A percentile compares a stretch with the other conserved stretches of the same genome.
Conservation (phyloP, 1,140 invertebrate species). For the Drosophila virilis region DNA sequence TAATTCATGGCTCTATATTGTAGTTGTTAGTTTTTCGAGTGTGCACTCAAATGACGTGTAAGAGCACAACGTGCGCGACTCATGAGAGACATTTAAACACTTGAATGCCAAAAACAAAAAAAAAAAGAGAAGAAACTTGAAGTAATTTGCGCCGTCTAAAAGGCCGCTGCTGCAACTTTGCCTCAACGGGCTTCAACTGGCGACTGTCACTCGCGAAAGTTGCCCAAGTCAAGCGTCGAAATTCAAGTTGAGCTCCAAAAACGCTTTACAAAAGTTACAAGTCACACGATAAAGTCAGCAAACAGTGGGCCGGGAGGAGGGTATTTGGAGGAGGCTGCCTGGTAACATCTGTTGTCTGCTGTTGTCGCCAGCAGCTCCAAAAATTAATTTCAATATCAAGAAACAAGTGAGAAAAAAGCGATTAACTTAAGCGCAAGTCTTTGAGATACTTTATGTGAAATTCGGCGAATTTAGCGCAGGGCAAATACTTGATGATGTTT, state of each 20-base stretch:
- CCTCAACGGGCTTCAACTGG: slow-evolving; percentile 3
- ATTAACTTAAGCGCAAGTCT: slow-evolving; percentile 15
- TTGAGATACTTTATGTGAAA: slow-evolving; percentile 41
- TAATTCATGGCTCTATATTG: slow-evolving; percentile 60
- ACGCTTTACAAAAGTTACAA: slow-evolving; percentile 72
- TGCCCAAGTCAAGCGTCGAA: slow-evolving; percentile 77
- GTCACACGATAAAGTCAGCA: slow-evolving; percentile 69
- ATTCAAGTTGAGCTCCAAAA: slow-evolving; percentile 73
- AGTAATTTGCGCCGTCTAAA: slow-evolving; percentile 72
- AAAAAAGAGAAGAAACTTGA: slow-evolving; percentile 44
- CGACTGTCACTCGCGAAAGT: slow-evolving; percentile 48
- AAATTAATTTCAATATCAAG: slow-evolving; percentile 74
- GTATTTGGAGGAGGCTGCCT: neutral
- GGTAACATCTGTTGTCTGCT: slow-evolving; percentile 23
- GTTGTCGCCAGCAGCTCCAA: slow-evolving; percentile 49
- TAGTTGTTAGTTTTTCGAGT: slow-evolving; percentile 18
- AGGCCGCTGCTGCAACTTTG: slow-evolving; percentile 39
- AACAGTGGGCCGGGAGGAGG: neutral
- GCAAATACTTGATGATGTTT: neutral
- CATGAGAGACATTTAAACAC: slow-evolving; percentile 80
- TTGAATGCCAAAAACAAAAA: slow-evolving; percentile 66
- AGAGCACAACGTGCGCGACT: slow-evolving; percentile 47
- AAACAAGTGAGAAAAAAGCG: slow-evolving; percentile 40
- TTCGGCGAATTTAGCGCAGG: slow-evolving; percentile 2
- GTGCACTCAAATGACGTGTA: slow-evolving; percentile 52